These are phyloP conservation scores for Dysdera silvatica DNA, from an alignment of 1,140 invertebrate species.

Conservation along the genomic window DNA sequence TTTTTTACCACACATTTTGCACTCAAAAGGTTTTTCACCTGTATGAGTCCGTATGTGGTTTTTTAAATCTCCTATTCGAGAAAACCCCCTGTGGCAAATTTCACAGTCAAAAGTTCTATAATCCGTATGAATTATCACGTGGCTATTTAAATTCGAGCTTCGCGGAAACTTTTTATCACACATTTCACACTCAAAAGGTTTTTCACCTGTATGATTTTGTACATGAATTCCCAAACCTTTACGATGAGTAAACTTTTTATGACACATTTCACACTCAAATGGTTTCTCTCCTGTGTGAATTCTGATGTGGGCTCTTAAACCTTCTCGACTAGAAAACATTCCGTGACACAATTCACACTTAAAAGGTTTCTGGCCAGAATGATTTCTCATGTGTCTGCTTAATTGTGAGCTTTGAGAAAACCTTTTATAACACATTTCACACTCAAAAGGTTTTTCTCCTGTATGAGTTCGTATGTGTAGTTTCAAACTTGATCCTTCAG, in stretches of 20 bases:
- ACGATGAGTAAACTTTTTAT: too few species aligned
- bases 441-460: background rate
- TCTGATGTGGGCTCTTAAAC: too few species aligned
- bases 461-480: too few species aligned
- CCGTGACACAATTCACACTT: too few species aligned
- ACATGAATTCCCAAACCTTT: too few species aligned
- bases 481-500: too few species aligned
- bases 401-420: background rate
- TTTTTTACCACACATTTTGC: background rate
- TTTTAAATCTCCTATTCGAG: background rate
- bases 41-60: background rate
- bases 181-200: background rate
- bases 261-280: too few species aligned
- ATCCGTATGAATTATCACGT: background rate
- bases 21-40: background rate
- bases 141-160: background rate
- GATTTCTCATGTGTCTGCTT: background rate
- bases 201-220: too few species aligned
- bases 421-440: background rate
- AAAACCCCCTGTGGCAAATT: background rate
- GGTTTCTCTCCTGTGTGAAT: too few species aligned
- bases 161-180: background rate
- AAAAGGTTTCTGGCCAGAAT: background rate
- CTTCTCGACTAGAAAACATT: too few species aligned
- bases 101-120: background rate